phyloP scores from a whole-genome alignment of 30 jellyfish, hydroid and myxozoan species.

The Cassiopea xamachana region DNA sequence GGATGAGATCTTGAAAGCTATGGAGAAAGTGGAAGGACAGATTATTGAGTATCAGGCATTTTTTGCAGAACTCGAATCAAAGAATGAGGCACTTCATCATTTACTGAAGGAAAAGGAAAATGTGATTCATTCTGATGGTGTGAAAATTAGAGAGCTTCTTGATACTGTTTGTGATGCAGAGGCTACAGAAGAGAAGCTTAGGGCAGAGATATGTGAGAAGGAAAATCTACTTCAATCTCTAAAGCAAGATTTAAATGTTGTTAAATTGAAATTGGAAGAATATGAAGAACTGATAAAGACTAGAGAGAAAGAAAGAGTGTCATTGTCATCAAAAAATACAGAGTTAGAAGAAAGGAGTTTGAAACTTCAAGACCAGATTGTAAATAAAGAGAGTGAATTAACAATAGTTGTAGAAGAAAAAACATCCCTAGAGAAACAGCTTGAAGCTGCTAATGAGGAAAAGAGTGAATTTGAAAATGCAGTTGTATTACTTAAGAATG shows the following conservation, averaged over 20 bases:
- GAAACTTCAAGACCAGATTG: background rate
- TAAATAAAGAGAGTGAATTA: conserved; percentile 3
- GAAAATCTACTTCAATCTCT: background rate
- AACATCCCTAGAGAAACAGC: conserved; percentile 16
- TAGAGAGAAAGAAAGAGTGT: background rate
- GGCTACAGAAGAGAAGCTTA: background rate
- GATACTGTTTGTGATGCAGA: conserved; percentile 33
- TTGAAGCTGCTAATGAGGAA: conserved; percentile 24
- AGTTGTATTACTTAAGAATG: conserved; percentile 26
- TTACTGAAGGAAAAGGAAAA: conserved; percentile 13
- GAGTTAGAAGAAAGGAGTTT: conserved; percentile 15
- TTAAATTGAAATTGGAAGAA: conserved; percentile 19
- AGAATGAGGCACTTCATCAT: background rate
- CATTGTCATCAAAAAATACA: background rate
- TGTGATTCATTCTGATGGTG: conserved; percentile 11
- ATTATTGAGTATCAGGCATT: conserved; percentile 16
- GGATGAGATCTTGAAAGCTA: conserved; percentile 35
- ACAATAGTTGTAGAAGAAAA: background rate
- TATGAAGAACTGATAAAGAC: background rate
- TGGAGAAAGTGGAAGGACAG: conserved; percentile 55
- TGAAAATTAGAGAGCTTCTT: conserved; percentile 41
- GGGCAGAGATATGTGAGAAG: conserved; percentile 22
- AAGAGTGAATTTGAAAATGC: conserved; percentile 56
- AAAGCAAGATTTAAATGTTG: background rate
- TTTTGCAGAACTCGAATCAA: conserved; percentile 37